These are phyloP conservation scores for Hyles lineata DNA, from an alignment of 2,888 invertebrate species.

Conservation along the genomic window DNA sequence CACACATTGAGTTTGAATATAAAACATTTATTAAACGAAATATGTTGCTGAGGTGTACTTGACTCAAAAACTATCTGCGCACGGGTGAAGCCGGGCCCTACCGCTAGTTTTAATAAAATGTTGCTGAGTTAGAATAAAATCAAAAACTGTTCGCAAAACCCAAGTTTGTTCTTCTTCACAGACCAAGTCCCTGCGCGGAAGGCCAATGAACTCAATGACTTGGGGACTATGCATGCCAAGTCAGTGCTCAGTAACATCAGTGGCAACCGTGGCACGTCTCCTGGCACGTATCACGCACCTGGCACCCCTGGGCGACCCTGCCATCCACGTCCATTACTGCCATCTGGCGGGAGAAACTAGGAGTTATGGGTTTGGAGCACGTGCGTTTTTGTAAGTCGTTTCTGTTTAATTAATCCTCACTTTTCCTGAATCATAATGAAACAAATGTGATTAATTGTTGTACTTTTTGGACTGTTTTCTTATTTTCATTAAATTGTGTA, in stretches of 20 bases:
- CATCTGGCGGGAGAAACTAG: slow-evolving; percentile 37
- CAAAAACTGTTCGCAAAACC: no score
- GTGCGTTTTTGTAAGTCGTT: slow-evolving; percentile 47
- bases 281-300: slow-evolving; percentile 47
- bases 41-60: no score
- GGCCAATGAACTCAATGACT: slow-evolving; percentile 43
- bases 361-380: slow-evolving; percentile 37
- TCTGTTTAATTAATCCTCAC: neutral
- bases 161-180: neutral
- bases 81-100: no score
- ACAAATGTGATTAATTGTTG: no score
- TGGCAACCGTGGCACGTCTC: slow-evolving; percentile 45
- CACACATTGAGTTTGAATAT: no score
- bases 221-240: slow-evolving; percentile 57
- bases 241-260: slow-evolving; percentile 45
- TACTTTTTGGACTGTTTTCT: no score
- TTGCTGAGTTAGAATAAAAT: no score
- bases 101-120: no score
- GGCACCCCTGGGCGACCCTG: slow-evolving; percentile 34
- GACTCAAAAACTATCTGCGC: no score
- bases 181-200: slow-evolving; percentile 36
- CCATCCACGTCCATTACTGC: slow-evolving; percentile 45
- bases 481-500: no score
- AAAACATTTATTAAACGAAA: no score
- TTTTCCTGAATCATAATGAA: neutral